A percentile compares a stretch with the other conserved stretches of the same genome.
These are phyloP conservation scores for Embiotoca jacksoni DNA, from an alignment of 2,113 vertebrate genomes.

Conservation along the genomic window DNA sequence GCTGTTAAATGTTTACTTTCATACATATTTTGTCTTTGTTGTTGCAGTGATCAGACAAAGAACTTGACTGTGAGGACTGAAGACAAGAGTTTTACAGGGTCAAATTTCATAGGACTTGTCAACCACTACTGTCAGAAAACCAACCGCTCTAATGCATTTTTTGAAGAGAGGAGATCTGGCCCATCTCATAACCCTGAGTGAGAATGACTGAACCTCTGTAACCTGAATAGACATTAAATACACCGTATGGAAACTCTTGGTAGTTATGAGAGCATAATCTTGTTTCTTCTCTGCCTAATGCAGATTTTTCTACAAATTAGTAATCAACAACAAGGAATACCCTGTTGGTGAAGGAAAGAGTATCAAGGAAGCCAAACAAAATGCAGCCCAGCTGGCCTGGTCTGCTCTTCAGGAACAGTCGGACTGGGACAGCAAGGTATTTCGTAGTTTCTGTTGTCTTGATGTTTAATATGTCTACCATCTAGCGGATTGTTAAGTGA, in stretches of 20 bases:
- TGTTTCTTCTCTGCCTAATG: not conserved
- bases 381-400: conserved; percentile 72
- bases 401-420: conserved; percentile 37
- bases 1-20: not conserved
- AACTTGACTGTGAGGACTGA: conserved; percentile 17
- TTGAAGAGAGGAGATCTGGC: conserved; percentile 45
- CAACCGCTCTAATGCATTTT: not conserved
- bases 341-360: conserved; percentile 68
- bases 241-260: not conserved
- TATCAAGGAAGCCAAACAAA: conserved; percentile 71
- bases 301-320: conserved; percentile 77
- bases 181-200: conserved; percentile 68
- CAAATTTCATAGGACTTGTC: conserved; percentile 69
- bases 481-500: not conserved
- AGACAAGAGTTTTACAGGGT: conserved; percentile 5
- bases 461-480: not conserved
- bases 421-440: conserved; percentile 70
- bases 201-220: conserved; percentile 39
- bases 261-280: too few relatives aligned
- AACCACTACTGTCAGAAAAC: conserved; percentile 69
- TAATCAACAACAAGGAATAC: conserved; percentile 67
- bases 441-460: not conserved
- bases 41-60: conserved; percentile 38
- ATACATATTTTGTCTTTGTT: not conserved
- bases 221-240: not conserved